phyloP scores from a whole-genome alignment of 2,888 invertebrate species.

The Habrosyne pyritoides region DNA sequence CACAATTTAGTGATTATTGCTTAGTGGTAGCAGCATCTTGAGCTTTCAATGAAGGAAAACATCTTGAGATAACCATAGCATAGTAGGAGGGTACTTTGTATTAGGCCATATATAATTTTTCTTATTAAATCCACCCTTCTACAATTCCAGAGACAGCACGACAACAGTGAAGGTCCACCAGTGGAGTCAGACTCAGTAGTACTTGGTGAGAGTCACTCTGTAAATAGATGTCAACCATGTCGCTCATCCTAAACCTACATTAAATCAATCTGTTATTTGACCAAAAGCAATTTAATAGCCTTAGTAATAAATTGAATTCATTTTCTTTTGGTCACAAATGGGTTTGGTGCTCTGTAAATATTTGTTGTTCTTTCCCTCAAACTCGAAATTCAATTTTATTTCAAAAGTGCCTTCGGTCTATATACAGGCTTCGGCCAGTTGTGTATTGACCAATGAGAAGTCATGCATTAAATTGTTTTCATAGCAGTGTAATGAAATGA shows the following conservation, averaged over 20 bases:
- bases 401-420: conserved; percentile 15
- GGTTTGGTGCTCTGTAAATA: conserved; percentile 11
- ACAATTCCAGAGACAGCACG: conserved; percentile 88
- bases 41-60: no score
- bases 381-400: conserved; percentile 4
- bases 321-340: conserved; percentile 12
- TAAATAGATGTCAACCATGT: conserved; percentile 87
- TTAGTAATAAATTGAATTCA: neutral
- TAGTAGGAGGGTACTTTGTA: no score
- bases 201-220: conserved; percentile 87
- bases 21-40: no score
- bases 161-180: conserved; percentile 86
- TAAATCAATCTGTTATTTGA: conserved; percentile 5
- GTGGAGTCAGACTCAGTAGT: conserved; percentile 86
- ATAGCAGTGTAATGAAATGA: neutral
- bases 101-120: no score
- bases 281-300: conserved; percentile 2
- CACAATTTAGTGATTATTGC: no score
- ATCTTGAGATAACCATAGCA: no score
- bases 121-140: neutral
- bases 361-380: neutral
- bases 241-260: conserved; percentile 59
- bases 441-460: neutral
- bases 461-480: neutral
- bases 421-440: neutral